These are phyloP conservation scores for Poecilia wingei DNA, from an alignment of 2,797 vertebrate species.

Conservation along the genomic window DNA sequence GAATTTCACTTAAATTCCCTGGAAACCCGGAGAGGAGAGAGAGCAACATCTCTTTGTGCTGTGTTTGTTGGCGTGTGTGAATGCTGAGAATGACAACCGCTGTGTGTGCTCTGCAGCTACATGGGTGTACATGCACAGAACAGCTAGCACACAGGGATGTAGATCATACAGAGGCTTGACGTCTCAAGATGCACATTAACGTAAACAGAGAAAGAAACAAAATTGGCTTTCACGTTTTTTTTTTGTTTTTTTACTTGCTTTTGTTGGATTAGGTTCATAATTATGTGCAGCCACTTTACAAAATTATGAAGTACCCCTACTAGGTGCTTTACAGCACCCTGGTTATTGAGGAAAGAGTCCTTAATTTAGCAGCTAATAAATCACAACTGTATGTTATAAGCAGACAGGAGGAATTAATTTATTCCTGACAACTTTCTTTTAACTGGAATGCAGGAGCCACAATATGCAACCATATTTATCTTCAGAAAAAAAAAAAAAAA, in stretches of 20 bases:
- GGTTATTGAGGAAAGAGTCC: constrained; percentile 74
- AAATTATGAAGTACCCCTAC: constrained; percentile 56
- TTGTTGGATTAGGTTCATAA: constrained; percentile 62
- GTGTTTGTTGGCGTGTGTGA: constrained; percentile 51
- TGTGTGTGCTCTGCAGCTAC: constrained; percentile 42
- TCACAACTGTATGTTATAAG: constrained; percentile 57
- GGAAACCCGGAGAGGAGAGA: constrained; percentile 62
- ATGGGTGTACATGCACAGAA: constrained; percentile 66
- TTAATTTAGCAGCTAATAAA: constrained; percentile 74
- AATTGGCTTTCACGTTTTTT: constrained; percentile 51
- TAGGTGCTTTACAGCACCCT: constrained; percentile 75
- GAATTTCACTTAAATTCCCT: constrained; percentile 89
- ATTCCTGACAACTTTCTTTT: constrained; percentile 53
- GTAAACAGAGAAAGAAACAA: constrained; percentile 52
- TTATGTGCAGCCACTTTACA: constrained; percentile 66
- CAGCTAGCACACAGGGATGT: constrained; percentile 70
- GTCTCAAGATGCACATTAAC: constrained; percentile 72
- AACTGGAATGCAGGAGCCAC: constrained; percentile 25
- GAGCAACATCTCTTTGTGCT: constrained; percentile 55
- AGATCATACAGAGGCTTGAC: constrained; percentile 76
- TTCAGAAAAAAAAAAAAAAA: constrained; percentile 26
- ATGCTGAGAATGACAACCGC: constrained; percentile 39
- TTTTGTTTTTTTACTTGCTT: constrained; percentile 57
- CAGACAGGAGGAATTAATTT: constrained; percentile 44
- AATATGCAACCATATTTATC: constrained; percentile 40